Evolutionary conservation across 2,797 vertebrate genomes (phyloP).

Genomic region (Alcedo atthis): DNA sequence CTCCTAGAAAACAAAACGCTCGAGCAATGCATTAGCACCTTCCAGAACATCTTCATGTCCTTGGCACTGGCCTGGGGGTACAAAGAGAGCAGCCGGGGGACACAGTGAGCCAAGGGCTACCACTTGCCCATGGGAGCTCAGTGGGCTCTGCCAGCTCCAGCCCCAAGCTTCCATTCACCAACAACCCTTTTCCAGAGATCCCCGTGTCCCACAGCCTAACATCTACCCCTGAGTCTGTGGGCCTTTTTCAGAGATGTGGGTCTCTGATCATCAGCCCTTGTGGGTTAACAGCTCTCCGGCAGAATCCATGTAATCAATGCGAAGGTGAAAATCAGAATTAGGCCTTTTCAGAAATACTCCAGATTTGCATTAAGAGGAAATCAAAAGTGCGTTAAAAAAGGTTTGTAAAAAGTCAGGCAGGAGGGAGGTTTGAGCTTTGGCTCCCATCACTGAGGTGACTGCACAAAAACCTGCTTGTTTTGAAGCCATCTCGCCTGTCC

Average conservation of each 20-base stretch:
- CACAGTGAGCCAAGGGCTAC: not conserved
- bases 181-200: not conserved
- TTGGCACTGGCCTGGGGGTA: not conserved
- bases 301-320: not conserved
- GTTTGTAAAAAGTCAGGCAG: not conserved
- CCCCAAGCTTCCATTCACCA: not conserved
- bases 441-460: not conserved
- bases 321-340: not conserved
- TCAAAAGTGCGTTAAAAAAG: not conserved
- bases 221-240: not conserved
- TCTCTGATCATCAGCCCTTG: not conserved
- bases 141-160: not conserved
- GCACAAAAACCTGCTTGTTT: not conserved
- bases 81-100: not conserved
- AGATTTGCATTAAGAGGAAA: not conserved
- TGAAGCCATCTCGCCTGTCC: not conserved
- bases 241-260: not conserved
- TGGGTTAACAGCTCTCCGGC: not conserved
- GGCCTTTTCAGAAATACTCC: not conserved
- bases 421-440: not conserved
- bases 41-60: not conserved
- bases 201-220: not conserved
- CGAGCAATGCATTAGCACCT: not conserved
- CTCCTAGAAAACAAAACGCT: not conserved
- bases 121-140: not conserved